phyloP scores from a whole-genome alignment of 2,113 vertebrate genomes.

The Cinclus mexicanus region DNA sequence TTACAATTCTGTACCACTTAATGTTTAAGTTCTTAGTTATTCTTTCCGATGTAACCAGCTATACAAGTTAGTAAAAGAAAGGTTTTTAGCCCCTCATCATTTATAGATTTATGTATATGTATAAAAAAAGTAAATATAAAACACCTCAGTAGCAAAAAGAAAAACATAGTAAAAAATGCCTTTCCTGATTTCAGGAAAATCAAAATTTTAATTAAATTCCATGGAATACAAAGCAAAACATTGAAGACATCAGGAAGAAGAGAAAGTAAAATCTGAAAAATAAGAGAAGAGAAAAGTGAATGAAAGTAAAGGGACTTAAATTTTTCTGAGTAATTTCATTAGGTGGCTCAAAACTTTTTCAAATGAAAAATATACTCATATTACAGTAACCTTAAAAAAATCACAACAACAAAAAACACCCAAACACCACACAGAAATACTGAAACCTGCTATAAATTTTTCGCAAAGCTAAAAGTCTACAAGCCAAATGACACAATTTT shows the following conservation, averaged over 20 bases:
- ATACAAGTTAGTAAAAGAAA: background rate
- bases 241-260: background rate
- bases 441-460: background rate
- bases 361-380: background rate
- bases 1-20: background rate
- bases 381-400: background rate
- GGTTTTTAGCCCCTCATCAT: background rate
- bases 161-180: background rate
- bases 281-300: background rate
- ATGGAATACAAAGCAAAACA: background rate
- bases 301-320: background rate
- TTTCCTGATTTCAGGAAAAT: background rate
- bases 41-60: background rate
- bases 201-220: background rate
- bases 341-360: background rate
- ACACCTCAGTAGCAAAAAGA: background rate
- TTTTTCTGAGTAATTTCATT: background rate
- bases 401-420: background rate
- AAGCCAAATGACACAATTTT: background rate
- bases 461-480: background rate
- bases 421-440: background rate
- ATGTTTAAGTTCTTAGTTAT: constrained; percentile 10
- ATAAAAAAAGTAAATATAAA: background rate
- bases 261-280: background rate
- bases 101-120: background rate